Base-by-base conservation (phyloP, 2,113 vertebrate species). In the Pseudorectes ferrugineus region DNA sequence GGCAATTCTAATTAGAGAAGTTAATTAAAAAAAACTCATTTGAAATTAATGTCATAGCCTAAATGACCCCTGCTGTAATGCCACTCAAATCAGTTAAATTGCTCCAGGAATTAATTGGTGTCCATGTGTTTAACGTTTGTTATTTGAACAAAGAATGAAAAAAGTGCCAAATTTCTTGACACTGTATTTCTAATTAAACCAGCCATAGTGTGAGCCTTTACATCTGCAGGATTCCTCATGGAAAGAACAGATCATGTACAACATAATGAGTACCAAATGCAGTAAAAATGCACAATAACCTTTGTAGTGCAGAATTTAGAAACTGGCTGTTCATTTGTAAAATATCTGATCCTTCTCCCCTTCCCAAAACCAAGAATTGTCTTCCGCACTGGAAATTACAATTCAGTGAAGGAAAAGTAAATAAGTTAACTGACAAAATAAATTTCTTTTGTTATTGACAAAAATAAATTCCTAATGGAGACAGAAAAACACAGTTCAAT, bases 141-240 rank as follows among this genome's bases (percentile, higher is more conserved):
- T 95, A 95, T 68, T 79, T 94, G 88, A 97, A 95, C 90, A 94
- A 94, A 95, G 93, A 92, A 74, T 83, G 85, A 87, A 92, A 93
- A 95, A 96, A 66, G 80, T 92, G 80, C 68, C 85, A 95, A 90
- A 95, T 76, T 96, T 96, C 78, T 96, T 68, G 72, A 89, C 88
- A 90, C 66, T 93, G 91, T 80, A 96, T 89, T 97, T 93, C 85
- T 89, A 96, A 97, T 97, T 96, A 97, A 96, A 95, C 66, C 59
- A 96, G 73, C n/a, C 87, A 96, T 46, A 78, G 65, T 88, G 48
- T 59, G 75, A 94, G 51, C 74, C 91, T 96, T 97, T 94, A 92
- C 72, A 96, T 95, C 89, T 93, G 96, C 85, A 96, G 80, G 91
- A 93, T 88, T 97, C 78, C 90, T 91, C 52, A 68, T 75, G 89